phyloP scores from a whole-genome alignment of 2,113 vertebrate species.

The Xerus inauris region DNA sequence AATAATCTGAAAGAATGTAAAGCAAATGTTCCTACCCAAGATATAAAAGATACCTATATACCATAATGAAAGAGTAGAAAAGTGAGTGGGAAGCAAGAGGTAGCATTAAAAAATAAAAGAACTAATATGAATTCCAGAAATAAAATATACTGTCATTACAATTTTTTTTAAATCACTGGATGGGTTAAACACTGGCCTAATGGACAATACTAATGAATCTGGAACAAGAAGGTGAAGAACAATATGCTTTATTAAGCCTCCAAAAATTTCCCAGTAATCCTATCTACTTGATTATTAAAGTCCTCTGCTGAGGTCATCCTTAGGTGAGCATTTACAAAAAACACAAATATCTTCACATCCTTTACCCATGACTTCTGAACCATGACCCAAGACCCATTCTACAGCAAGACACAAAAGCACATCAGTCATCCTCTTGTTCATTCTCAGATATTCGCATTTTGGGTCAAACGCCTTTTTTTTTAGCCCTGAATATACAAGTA shows the following conservation, averaged over 20 bases:
- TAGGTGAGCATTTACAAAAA: too few relatives aligned
- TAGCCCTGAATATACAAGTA: background rate
- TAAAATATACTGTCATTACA: background rate
- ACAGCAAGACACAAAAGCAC: background rate
- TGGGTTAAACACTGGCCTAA: background rate
- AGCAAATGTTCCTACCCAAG: background rate
- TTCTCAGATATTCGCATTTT: background rate
- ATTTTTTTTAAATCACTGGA: background rate
- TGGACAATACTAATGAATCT: background rate
- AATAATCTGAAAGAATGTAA: background rate
- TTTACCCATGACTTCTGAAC: background rate
- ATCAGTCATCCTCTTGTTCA: background rate
- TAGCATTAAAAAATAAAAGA: background rate
- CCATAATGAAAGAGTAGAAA: background rate
- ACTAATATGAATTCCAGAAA: slow-evolving; percentile 1
- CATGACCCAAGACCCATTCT: background rate
- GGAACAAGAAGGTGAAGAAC: background rate
- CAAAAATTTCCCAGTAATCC: background rate
- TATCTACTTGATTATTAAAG: too few relatives aligned
- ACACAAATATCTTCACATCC: too few relatives aligned
- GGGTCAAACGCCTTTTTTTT: background rate
- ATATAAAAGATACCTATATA: background rate
- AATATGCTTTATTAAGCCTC: background rate
- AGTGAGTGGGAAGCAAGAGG: background rate
- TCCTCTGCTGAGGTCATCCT: too few relatives aligned